Evolutionary conservation across 2,888 invertebrate species (phyloP), one percentile per base, ranked within the genome.

Genomic region (Chymomyza caudatula): DNA sequence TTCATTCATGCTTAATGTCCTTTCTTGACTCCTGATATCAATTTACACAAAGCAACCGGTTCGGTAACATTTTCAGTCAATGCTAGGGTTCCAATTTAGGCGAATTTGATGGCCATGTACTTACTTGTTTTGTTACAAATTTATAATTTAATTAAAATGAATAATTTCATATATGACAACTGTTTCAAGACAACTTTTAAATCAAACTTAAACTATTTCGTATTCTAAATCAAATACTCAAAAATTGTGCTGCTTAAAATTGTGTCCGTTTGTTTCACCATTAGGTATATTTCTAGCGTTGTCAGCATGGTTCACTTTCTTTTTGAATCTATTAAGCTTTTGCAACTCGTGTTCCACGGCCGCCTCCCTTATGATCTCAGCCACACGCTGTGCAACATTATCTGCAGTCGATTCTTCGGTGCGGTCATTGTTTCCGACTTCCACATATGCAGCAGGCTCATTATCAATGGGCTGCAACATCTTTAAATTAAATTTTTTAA

Each of bases 401-500:
- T 51, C 6, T 37, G 29, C 1, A 37, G 29, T 2, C 29, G 4
- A 29, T 1, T 2, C 29, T 11, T 37, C 29, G 29, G 5, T 5
- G 25, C 25, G 25, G 6, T 37, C 11, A 11, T 37, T 3, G 11
- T 4, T 3, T 11, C 29, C 57, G 22, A 80, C 51, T 64, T 83
- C 81, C 62, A 70, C 69, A 49, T 17, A 83, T 57, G 84, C 78
- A 49, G 71, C 79, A 11, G 80, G 66, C 37, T 83, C 77, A 4
- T 69, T 73, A 57, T 29, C 20, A 25, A 22, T 60, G 2, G 15
- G 25, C 65, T 20, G 65, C 71, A 71, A 79, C 66, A 17, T 19
- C 6, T 47, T 15, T 47, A 15, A 11, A 25, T 5, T 25, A 25
- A 25, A 25, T 59, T 63, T 69, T 51, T 42, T 11, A 22, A n/a